These are phyloP conservation scores for Heteractis magnifica DNA, from an alignment of 92 coral and sea anemone genomes.

Conservation along the genomic window DNA sequence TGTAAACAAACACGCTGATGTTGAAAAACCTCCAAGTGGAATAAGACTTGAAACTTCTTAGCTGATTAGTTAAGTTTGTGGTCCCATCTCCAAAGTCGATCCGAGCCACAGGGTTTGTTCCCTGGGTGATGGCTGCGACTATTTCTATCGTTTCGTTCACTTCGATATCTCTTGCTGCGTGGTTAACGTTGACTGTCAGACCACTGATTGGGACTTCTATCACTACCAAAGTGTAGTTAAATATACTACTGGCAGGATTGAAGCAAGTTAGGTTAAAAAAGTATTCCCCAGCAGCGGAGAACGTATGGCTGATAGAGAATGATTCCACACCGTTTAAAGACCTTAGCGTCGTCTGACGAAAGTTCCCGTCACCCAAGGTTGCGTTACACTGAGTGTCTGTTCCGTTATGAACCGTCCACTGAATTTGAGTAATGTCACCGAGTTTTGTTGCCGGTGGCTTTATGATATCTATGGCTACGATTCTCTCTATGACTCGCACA, in stretches of 20 bases:
- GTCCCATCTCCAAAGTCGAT: constrained; percentile 49
- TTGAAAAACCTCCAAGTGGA: constrained; percentile 41
- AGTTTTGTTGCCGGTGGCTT: constrained; percentile 23
- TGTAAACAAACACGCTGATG: constrained; percentile 59
- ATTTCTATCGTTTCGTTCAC: constrained; percentile 79
- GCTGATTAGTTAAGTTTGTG: constrained; percentile 1
- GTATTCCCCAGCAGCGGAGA: constrained; percentile 40
- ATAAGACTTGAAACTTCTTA: constrained; percentile 37
- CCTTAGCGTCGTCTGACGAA: background rate
- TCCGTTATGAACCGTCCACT: constrained; percentile 68
- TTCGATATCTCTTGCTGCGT: constrained; percentile 67
- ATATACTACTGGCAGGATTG: constrained; percentile 42
- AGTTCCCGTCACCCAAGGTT: constrained; percentile 63
- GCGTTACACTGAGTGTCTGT: constrained; percentile 50
- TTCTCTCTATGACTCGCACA: constrained; percentile 31
- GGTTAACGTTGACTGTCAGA: constrained; percentile 46
- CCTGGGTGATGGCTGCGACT: constrained; percentile 41
- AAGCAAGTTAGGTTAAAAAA: constrained; percentile 51
- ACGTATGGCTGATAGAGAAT: constrained; percentile 36
- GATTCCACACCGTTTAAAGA: constrained; percentile 18
- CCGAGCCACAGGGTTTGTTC: constrained; percentile 48
- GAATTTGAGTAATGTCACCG: constrained; percentile 36
- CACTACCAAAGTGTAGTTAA: constrained; percentile 30
- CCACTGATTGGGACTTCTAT: constrained; percentile 52
- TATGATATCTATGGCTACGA: constrained; percentile 39